phyloP scores from a whole-genome alignment of 2,888 invertebrate genomes.

The Papilio elwesi region DNA sequence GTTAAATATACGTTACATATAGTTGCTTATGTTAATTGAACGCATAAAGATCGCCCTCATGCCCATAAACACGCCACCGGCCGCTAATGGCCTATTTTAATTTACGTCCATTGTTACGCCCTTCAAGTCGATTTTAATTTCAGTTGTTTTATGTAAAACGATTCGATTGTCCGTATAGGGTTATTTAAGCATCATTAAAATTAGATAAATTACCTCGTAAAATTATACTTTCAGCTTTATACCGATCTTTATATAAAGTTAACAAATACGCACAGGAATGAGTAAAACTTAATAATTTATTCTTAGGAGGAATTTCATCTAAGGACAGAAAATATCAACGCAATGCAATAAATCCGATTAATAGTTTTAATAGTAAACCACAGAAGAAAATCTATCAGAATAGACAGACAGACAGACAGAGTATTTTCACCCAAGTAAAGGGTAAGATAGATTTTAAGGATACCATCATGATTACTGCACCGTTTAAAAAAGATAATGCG shows the following conservation, averaged over 20 bases:
- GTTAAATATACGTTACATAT: slow-evolving; percentile 47
- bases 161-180: slow-evolving; percentile 12
- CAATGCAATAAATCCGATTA: too few relatives aligned
- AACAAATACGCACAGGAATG: too few relatives aligned
- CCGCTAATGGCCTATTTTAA: slow-evolving; percentile 42
- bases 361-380: too few relatives aligned
- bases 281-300: too few relatives aligned
- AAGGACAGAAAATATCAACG: too few relatives aligned
- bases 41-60: slow-evolving; percentile 58
- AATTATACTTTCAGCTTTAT: neutral
- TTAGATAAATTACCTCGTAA: neutral
- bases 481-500: slow-evolving; percentile 7
- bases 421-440: neutral
- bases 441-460: neutral
- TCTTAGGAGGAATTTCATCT: too few relatives aligned
- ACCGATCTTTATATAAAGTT: too few relatives aligned
- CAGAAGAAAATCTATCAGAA: too few relatives aligned
- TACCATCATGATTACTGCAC: neutral
- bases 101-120: slow-evolving; percentile 40
- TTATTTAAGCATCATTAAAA: slow-evolving; percentile 1
- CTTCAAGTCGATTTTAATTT: slow-evolving; percentile 28
- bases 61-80: slow-evolving; percentile 53
- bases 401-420: too few relatives aligned
- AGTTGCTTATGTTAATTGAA: slow-evolving; percentile 63
- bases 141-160: slow-evolving; percentile 11